Evolutionary conservation across 2,797 vertebrate species (phyloP).

Genomic region (Poecilia gillii): DNA sequence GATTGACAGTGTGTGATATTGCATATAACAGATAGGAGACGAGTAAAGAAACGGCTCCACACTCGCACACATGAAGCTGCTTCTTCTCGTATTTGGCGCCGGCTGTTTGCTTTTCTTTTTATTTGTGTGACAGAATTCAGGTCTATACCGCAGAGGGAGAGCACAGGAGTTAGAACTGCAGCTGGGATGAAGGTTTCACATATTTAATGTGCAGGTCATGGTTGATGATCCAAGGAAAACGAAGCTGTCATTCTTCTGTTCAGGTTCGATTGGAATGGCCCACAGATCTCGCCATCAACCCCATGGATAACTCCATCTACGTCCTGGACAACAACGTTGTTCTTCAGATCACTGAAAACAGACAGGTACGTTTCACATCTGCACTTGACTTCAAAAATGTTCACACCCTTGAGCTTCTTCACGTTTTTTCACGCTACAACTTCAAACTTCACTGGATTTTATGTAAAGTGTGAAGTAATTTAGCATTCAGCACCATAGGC

Average conservation of each 20-base stretch:
- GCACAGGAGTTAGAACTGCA: not conserved
- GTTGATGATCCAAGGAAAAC: too few relatives aligned
- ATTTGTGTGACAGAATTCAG: not conserved
- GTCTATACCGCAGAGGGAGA: not conserved
- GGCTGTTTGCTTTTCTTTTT: not conserved
- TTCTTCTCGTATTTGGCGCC: not conserved
- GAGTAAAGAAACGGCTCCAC: not conserved
- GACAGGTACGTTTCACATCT: conserved; percentile 69
- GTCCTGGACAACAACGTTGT: conserved; percentile 98
- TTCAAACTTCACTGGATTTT: not conserved
- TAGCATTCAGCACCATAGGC: not conserved
- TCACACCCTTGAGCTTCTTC: not conserved
- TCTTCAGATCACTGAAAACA: conserved; percentile 96
- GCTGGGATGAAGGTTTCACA: not conserved
- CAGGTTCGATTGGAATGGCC: conserved; percentile 98
- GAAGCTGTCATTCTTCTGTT: not conserved
- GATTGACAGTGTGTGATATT: not conserved
- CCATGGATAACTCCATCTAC: conserved; percentile 99
- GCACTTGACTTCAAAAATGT: not conserved
- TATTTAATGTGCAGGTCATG: not conserved
- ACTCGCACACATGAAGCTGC: not conserved
- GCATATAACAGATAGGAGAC: not conserved
- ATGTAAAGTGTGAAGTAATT: not conserved
- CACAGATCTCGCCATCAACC: conserved; percentile 96
- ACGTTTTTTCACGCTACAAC: not conserved